Percentiles rank a stretch among this genome's conserved stretches.
phyloP scores from a whole-genome alignment of 1,140 invertebrate species.

The Pseudomyrmex sp. region DNA sequence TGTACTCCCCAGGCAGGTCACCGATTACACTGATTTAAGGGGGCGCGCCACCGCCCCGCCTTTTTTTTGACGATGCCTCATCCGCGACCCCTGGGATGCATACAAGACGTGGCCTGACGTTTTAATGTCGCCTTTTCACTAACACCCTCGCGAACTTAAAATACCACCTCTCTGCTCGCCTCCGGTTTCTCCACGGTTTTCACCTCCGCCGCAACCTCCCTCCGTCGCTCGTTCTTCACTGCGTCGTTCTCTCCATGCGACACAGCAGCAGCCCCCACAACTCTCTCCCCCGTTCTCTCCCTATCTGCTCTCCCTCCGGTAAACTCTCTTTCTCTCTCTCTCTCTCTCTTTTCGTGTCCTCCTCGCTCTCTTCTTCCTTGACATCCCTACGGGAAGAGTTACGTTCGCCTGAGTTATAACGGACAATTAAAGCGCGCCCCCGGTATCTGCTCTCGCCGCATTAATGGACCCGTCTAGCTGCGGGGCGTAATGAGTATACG shows the following conservation, averaged over 20 bases:
- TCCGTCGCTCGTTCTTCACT: background rate
- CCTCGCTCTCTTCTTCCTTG: background rate
- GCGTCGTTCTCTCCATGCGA: background rate
- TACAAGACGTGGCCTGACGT: slow-evolving; percentile 76
- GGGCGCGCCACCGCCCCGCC: slow-evolving; percentile 64
- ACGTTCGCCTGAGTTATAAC: slow-evolving; percentile 73
- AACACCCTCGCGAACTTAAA: slow-evolving; percentile 70
- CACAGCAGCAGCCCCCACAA: background rate
- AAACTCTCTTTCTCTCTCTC: background rate
- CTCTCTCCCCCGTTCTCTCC: too few relatives aligned
- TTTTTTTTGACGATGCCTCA: slow-evolving; percentile 77
- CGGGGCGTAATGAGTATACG: slow-evolving; percentile 47
- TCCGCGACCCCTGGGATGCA: slow-evolving; percentile 76
- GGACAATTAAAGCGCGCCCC: slow-evolving; percentile 70
- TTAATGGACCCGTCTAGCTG: slow-evolving; percentile 68
- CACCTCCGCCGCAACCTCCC: background rate
- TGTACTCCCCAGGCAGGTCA: slow-evolving; percentile 75
- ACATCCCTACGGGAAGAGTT: slow-evolving; percentile 70
- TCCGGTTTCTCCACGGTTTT: background rate
- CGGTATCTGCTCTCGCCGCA: slow-evolving; percentile 68
- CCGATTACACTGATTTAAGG: slow-evolving; percentile 78
- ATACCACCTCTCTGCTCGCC: slow-evolving; percentile 33
- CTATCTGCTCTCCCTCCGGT: background rate
- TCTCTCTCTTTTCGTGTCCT: slow-evolving; percentile 19
- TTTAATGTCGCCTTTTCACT: slow-evolving; percentile 75